These are phyloP conservation scores for Trichogramma evanescens DNA, from an alignment of 2,888 invertebrate genomes.

Conservation along the genomic window DNA sequence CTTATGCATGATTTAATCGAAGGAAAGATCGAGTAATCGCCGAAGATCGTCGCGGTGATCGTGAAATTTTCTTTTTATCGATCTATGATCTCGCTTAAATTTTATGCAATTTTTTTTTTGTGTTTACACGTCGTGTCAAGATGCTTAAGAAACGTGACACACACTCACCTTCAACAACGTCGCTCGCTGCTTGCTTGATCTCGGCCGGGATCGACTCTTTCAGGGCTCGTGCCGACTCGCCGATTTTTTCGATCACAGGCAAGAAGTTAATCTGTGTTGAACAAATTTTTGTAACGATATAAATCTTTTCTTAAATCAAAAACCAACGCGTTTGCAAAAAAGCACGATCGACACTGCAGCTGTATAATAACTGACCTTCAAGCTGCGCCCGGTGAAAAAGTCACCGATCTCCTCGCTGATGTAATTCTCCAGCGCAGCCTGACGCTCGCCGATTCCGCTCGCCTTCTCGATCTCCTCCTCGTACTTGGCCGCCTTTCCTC, in stretches of 20 bases:
- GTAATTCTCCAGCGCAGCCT: conserved; percentile 54
- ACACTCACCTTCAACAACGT: conserved; percentile 51
- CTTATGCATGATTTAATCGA: no score
- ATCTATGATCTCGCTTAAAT: not conserved
- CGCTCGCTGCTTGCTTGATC: conserved; percentile 52
- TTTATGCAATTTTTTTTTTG: not conserved
- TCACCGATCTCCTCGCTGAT: conserved; percentile 51
- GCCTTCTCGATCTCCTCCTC: conserved; percentile 51
- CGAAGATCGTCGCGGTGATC: conserved; percentile 43
- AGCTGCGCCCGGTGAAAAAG: conserved; percentile 53
- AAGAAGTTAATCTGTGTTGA: conserved; percentile 37
- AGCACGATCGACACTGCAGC: not conserved
- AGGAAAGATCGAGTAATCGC: no score
- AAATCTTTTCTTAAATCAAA: not conserved
- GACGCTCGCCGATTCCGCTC: conserved; percentile 50
- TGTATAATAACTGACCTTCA: conserved; percentile 34
- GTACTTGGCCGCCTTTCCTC: conserved; percentile 47
- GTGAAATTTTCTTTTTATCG: not conserved
- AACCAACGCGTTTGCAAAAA: not conserved
- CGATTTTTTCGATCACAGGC: conserved; percentile 42
- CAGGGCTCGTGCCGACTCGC: conserved; percentile 45
- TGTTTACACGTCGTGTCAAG: no score
- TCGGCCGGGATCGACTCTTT: conserved; percentile 53
- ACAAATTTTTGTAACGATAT: no score
- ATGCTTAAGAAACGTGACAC: not conserved